Evolutionary conservation across 2,113 vertebrate genomes (phyloP), one percentile per base, ranked within the genome.

Genomic region (Rhinolophus sinicus): DNA sequence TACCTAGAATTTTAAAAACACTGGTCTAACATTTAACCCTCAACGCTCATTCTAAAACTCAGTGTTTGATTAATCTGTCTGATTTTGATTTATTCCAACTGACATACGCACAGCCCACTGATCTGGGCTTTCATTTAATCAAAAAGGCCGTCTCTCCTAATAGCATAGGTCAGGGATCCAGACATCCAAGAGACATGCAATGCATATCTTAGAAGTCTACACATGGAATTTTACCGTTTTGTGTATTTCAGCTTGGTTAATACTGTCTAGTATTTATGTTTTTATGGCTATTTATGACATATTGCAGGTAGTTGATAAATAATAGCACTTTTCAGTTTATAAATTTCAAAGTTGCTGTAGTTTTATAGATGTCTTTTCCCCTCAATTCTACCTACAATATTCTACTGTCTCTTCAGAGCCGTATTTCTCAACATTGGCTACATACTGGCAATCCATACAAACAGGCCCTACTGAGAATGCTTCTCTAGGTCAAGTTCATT

Each of bases 381-480:
- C 8, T 40, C 8, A 40, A 8, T 62, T 60, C 15, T 47, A 10
- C 15, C 69, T 76, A 15, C 14, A 64, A 73, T 40, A 44, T 22
- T 19, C n/a, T 75, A 12, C 11, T 44, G 5, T 54, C 13, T 89
- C 6, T 65, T 6, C 22, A 33, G 56, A 5, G 2, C 12, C 28
- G 2, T 7, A 5, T 50, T 38, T 78, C 40, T 80, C 40, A 82
- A 1, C 0, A 5, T 21, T 16, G 18, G 16, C 19, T n/a, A 3
- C 2, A 38, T 6, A 10, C 0, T 16, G 5, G 8, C 50, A 44
- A 35, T 60, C 72, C 28, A 35, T 10, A 5, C 18, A 10, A 30
- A 70, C 15, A 33, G 11, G 6, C 0, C 14, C 0, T 2, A 15
- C 12, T 64, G 21, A 69, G 33, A 50, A 75, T 30, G 16, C 1